Base-by-base conservation (phyloP, 2,113 vertebrate species). In the Cochlearius cochlearius region DNA sequence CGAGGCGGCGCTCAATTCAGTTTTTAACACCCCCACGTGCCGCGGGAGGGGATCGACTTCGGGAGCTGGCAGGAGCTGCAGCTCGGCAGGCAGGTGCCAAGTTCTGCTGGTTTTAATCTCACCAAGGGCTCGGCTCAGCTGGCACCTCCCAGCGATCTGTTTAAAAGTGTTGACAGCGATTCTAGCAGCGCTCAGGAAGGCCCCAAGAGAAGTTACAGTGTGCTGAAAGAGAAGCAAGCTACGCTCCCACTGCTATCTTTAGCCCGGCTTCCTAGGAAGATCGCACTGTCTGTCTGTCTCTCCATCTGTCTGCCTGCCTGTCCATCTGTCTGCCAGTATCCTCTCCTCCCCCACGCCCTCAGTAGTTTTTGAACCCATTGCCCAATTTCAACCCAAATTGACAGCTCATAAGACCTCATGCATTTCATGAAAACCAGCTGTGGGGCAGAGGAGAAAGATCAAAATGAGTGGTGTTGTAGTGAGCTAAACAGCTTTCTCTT, bases 141-240 rank as follows among this genome's bases (percentile, higher is more conserved):
- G 66, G 62, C 76, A 81, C 56, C 45, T 76, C 50, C 50, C 81
- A 85, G 45, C 1, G 0, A 79, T 76, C 53, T 30, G 9, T 64
- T 96, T 81, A 2, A 1, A 76, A 85, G 76, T 82, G 95, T 49
- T 94, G 91, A 94, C 91, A 97, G 90, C 0, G 4, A 50, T 87
- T 53, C 36, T 87, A 87, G 86, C 82, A 94, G 91, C 36, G 32
- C 66, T 91, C 11, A 7, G 12, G 53, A 79, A 52, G n/a, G 80
- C 69, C 80, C 43, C 77, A 69, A 34, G 45, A 88, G 55, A 66
- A 88, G 89, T 85, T 86, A 76, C 18, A 27, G 73, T 5, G 69
- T 87, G 81, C 26, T 90, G 95, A 86, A 93, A 91, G 76, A 81
- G 50, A 90, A 56, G 36, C 49, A 75, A 94, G 80, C 30, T 68